Evolutionary conservation across 2,113 vertebrate species (phyloP), one percentile per base, ranked within the genome.

Genomic region (Oreocharis arfaki): DNA sequence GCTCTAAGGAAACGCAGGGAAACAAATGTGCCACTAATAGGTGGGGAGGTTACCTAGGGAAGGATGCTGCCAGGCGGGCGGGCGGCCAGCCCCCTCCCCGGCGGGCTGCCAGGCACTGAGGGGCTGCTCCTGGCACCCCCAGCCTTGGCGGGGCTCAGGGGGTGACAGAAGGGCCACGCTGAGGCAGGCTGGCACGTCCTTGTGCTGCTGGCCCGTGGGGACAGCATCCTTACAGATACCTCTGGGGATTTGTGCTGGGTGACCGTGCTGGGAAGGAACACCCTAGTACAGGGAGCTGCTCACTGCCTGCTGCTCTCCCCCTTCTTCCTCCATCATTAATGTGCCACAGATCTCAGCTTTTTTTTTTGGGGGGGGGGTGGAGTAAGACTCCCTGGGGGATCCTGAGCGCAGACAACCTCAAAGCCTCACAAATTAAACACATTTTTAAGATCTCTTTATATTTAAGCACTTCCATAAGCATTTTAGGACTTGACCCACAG

Each of bases 1-100:
- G 96, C 95, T 96, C 93, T 89, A 97, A 94, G 96, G 96, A 96
- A 95, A 94, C 47, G 24, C 44, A 1, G 87, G 90, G 79, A 96
- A 96, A 97, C 96, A 96, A 97, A 97, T 96, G 96, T 96, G 93
- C 75, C 89, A 73, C 96, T 97, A 96, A 97, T 97, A 96, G 95
- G 96, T 97, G 89, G 96, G 96, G 96, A 96, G 96, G 97, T 93
- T 94, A 95, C 96, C 96, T 80, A 91, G 95, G 91, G 67, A 65
- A 93, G 87, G 93, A 90, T 84, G 85, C 87, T 91, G 93, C 93
- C 69, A 22, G 87, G 89, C 71, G 1, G 78, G 83, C 23, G 7
- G 95, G 69, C 46, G 0, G 91, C 76, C 59, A 71, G 57, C 47
- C 89, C 86, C 63, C 35, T 79, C 50, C 39, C 27, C 5, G 7